Evolutionary conservation across 35 echinoderm and acorn worm species (phyloP).

Genomic region (Ophioderma brevispina): DNA sequence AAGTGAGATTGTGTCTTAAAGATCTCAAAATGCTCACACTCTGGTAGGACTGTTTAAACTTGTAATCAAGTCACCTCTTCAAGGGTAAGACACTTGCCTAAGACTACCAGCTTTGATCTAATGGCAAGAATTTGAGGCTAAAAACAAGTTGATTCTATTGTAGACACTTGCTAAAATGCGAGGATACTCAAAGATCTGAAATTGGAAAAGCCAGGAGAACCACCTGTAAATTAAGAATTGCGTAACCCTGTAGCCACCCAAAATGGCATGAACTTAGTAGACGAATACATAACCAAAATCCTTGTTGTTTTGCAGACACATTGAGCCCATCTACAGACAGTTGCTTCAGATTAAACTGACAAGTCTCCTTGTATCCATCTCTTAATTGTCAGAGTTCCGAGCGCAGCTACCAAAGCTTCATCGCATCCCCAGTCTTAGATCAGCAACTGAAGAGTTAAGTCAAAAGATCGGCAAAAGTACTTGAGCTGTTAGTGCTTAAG

Average conservation of each 20-base stretch:
- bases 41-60: not conserved
- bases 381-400: slow-evolving; percentile 96
- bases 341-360: slow-evolving; percentile 94
- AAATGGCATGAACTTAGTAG: not conserved
- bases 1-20: too few species aligned
- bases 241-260: not conserved
- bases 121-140: not conserved
- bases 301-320: slow-evolving; percentile 66
- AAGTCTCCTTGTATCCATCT: slow-evolving; percentile 99
- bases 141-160: too few species aligned
- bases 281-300: too few species aligned
- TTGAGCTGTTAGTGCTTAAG: too few species aligned
- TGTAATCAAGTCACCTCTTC: not conserved
- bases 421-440: slow-evolving; percentile 94
- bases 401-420: slow-evolving; percentile 97
- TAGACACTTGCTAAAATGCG: too few species aligned
- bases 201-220: not conserved
- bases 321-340: slow-evolving; percentile 96
- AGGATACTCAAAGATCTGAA: too few species aligned
- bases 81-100: not conserved
- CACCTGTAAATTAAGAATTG: not conserved
- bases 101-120: not conserved
- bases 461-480: too few species aligned
- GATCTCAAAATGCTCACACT: not conserved
- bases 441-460: slow-evolving; percentile 97